Evolutionary conservation across 2,888 invertebrate genomes (phyloP).

Genomic region (Mechanitis mazaeus): DNA sequence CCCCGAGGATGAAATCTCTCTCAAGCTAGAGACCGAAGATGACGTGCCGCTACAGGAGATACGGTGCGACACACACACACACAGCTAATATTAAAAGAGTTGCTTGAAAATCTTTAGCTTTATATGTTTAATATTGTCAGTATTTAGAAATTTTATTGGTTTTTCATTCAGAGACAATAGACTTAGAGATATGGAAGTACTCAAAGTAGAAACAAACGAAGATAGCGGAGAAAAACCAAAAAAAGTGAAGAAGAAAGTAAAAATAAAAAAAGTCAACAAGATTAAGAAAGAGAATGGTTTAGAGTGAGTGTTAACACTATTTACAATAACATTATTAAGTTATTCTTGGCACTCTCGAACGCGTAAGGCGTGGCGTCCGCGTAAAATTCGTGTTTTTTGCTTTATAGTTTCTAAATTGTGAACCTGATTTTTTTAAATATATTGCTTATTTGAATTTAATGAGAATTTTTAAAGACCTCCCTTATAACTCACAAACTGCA

Average conservation of each 20-base stretch:
- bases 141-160: neutral
- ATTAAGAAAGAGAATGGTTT: constrained; percentile 14
- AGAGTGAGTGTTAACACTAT: constrained; percentile 19
- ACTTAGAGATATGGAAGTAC: constrained; percentile 22
- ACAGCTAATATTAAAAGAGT: no score
- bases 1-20: constrained; percentile 8
- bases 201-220: constrained; percentile 15
- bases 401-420: no score
- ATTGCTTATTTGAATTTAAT: no score
- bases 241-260: constrained; percentile 38
- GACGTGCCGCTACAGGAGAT: constrained; percentile 51
- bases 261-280: constrained; percentile 14
- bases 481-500: no score
- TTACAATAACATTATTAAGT: no score
- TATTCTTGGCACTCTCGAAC: no score
- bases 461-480: no score
- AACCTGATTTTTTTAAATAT: no score
- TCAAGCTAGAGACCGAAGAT: constrained; percentile 38
- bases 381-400: no score
- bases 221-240: constrained; percentile 41
- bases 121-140: no score
- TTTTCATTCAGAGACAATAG: constrained; percentile 26
- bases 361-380: no score
- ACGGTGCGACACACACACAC: constrained; percentile 35
- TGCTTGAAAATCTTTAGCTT: no score